Percentiles rank a stretch among this genome's conserved stretches.
Evolutionary conservation across 1,140 invertebrate genomes (phyloP).

Genomic region (Mesaphorura yosii): DNA sequence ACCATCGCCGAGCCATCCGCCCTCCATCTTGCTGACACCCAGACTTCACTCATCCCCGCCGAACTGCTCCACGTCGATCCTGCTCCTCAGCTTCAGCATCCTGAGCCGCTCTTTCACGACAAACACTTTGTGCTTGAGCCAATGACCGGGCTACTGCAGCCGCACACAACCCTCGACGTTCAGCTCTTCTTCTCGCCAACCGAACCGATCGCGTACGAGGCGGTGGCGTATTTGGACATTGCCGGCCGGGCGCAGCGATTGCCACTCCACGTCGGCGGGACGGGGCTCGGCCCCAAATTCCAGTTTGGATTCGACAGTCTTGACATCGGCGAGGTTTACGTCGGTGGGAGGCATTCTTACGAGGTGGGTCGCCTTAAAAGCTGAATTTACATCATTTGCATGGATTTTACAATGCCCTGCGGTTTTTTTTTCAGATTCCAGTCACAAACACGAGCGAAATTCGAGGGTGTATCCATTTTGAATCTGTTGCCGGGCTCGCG

Average conservation of each 20-base stretch:
- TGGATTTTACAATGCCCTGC: conserved; percentile 20
- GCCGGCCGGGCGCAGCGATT: conserved; percentile 34
- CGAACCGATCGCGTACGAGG: conserved; percentile 30
- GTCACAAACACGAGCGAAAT: conserved; percentile 33
- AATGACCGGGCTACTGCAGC: conserved; percentile 35
- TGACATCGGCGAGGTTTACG: conserved; percentile 32
- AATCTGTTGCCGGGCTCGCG: conserved; percentile 7
- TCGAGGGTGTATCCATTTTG: conserved; percentile 32
- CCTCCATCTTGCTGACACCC: too few relatives aligned
- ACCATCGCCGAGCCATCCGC: too few relatives aligned
- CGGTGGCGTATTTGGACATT: conserved; percentile 35
- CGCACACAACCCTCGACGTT: conserved; percentile 32
- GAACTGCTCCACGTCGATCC: too few relatives aligned
- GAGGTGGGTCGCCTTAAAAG: conserved; percentile 31
- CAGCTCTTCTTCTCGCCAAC: conserved; percentile 34
- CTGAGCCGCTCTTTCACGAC: too few relatives aligned
- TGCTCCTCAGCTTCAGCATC: too few relatives aligned
- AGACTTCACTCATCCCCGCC: too few relatives aligned
- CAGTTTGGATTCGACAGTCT: conserved; percentile 34
- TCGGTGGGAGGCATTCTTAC: conserved; percentile 34
- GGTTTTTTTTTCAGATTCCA: conserved; percentile 31
- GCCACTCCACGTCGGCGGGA: conserved; percentile 34
- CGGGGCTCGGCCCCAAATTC: conserved; percentile 35
- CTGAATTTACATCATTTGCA: not conserved
- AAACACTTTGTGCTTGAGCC: too few relatives aligned